Base-by-base conservation (phyloP, 2,113 vertebrate genomes). In the Monopterus albus region DNA sequence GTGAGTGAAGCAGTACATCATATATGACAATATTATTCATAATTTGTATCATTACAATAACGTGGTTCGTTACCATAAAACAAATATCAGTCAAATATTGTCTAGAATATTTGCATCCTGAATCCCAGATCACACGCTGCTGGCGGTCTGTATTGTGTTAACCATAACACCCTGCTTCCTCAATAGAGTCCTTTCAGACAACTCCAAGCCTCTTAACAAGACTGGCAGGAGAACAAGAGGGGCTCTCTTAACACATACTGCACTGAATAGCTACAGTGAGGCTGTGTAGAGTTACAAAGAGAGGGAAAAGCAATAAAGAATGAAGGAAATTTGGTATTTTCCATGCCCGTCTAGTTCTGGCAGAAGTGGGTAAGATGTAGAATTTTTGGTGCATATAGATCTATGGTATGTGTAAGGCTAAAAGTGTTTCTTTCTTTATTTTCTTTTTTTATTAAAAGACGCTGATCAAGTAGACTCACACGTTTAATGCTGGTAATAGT, bases 221-320 rank as follows among this genome's bases (percentile, higher is more conserved):
- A 81, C 60, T 79, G 79, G 79, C 79, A 78, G 71, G 59, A 81
- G 75, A 82, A 81, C 82, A 85, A 83, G 73, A 81, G 61, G 52
- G 1, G 61, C 78, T 74, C 81, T 81, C 51, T 73, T 40, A 51
- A 61, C 57, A 62, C 62, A 53, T 59, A 42, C 20, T 9, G 49
- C 47, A 56, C 81, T 84, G 68, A 74, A 65, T 14, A 65, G 78
- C 72, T 72, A 71, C 61, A 78, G 62, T 65, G 58, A 65, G 63
- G 59, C 51, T 76, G 64, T 62, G 60, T 46, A 57, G 15, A 31
- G 43, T 70, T 66, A 45, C 58, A 72, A 17, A 58, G 38, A 5
- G 47, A 62, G 20, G 12, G 45, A 21, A 17, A 65, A 28, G 51
- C 18, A 45, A 50, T 13, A 28, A 23, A 29, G 35, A 45, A 6